Percentiles rank a stretch among this genome's conserved stretches.
phyloP scores from a whole-genome alignment of 2,797 vertebrate genomes.

The Champsocephalus gunnari region DNA sequence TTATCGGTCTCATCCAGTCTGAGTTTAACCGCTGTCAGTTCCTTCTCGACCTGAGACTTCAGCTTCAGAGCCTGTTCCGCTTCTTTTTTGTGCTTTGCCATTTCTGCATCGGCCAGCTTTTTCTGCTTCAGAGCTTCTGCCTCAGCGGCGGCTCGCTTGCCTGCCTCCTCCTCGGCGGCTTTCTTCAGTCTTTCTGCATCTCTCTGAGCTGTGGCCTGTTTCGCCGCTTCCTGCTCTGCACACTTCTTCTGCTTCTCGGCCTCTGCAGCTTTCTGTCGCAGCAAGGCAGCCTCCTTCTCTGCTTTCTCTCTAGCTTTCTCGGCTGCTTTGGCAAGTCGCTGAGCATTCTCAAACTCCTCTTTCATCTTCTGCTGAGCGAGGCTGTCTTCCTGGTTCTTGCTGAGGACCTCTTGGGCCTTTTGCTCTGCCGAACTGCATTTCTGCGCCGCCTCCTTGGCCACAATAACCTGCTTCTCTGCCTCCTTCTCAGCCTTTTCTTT shows the following conservation, averaged over 20 bases:
- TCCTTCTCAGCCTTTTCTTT: conserved; percentile 91
- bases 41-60: conserved; percentile 94
- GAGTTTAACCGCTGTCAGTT: conserved; percentile 88
- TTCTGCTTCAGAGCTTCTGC: conserved; percentile 91
- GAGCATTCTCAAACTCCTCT: conserved; percentile 88
- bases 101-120: conserved; percentile 90
- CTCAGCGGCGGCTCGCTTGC: conserved; percentile 88
- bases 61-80: conserved; percentile 91
- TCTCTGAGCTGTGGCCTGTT: conserved; percentile 87
- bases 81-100: conserved; percentile 94
- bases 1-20: conserved; percentile 93
- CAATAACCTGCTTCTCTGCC: conserved; percentile 89
- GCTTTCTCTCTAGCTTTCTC: conserved; percentile 89
- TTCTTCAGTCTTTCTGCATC: conserved; percentile 91
- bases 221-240: conserved; percentile 91
- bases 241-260: conserved; percentile 90
- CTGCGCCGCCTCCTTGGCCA: conserved; percentile 92
- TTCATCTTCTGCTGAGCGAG: conserved; percentile 89
- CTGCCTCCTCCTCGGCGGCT: conserved; percentile 92
- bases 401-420: conserved; percentile 88
- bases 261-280: conserved; percentile 91
- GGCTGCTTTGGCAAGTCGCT: conserved; percentile 88
- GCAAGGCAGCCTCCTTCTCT: conserved; percentile 88
- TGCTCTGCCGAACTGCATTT: conserved; percentile 90
- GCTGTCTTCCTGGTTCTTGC: conserved; percentile 91